A percentile compares a stretch with the other conserved stretches of the same genome.
phyloP scores from a whole-genome alignment of 2,797 vertebrate genomes.

The Mormyrus hasselquistii region DNA sequence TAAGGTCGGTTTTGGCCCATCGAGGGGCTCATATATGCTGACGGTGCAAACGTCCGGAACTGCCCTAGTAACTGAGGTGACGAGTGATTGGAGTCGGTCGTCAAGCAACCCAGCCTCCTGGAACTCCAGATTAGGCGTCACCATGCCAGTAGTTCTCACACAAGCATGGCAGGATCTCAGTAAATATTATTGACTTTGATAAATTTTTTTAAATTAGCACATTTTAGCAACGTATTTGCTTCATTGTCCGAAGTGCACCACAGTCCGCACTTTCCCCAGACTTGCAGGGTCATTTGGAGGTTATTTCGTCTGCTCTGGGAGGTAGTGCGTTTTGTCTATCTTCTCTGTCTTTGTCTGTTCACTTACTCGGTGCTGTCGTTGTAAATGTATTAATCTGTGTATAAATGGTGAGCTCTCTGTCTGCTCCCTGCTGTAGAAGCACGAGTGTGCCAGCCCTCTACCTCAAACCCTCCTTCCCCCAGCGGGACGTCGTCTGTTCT shows the following conservation, averaged over 20 bases:
- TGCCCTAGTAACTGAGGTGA: background rate
- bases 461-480: background rate
- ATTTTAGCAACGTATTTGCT: background rate
- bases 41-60: background rate
- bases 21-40: background rate
- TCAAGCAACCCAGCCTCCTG: background rate
- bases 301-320: background rate
- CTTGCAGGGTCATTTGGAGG: background rate
- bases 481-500: background rate
- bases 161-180: background rate
- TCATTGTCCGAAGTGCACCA: background rate
- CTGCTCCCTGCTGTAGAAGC: background rate
- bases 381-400: background rate
- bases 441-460: background rate
- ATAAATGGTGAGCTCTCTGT: background rate
- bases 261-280: background rate
- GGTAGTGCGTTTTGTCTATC: background rate
- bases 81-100: background rate
- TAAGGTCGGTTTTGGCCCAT: background rate
- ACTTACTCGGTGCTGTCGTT: background rate
- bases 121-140: background rate
- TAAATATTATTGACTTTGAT: background rate
- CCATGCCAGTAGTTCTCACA: background rate
- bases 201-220: background rate
- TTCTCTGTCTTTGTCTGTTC: background rate